Evolutionary conservation across 2,113 vertebrate species (phyloP).

Genomic region (Osmerus mordax): DNA sequence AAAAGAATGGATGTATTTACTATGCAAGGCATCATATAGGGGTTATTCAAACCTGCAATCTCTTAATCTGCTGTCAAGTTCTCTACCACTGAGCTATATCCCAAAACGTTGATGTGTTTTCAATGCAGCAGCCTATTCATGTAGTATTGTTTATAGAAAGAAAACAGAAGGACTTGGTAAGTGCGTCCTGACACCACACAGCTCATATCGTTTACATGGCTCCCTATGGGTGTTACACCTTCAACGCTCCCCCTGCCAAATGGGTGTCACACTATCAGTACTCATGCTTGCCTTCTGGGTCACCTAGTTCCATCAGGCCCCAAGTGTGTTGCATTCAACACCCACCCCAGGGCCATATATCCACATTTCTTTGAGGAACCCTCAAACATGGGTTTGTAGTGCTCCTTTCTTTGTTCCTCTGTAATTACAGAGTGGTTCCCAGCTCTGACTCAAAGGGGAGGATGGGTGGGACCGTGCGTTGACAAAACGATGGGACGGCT

Average conservation of each 20-base stretch:
- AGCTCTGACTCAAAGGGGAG: slow-evolving; percentile 50
- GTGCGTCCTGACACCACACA: neutral
- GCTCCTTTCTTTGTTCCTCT: slow-evolving; percentile 34
- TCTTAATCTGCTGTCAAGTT: too few species aligned
- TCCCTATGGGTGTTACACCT: slow-evolving; percentile 10
- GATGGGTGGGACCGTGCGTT: slow-evolving; percentile 58
- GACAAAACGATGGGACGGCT: slow-evolving; percentile 57
- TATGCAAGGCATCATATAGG: too few species aligned
- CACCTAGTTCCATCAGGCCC: slow-evolving; percentile 21
- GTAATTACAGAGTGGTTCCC: slow-evolving; percentile 43
- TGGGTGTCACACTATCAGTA: slow-evolving; percentile 18
- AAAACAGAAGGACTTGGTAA: neutral
- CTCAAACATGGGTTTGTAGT: slow-evolving; percentile 28
- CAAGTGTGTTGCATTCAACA: slow-evolving; percentile 52
- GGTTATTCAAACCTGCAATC: too few species aligned
- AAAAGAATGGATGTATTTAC: too few species aligned
- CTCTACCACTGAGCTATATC: too few species aligned
- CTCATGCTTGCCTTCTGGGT: slow-evolving; percentile 27
- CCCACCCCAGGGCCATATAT: slow-evolving; percentile 3
- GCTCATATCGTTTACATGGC: neutral
- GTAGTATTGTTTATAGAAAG: neutral
- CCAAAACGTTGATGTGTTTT: too few species aligned
- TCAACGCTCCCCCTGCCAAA: slow-evolving; percentile 22
- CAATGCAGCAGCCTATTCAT: neutral
- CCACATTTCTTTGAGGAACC: slow-evolving; percentile 12